phyloP scores from a whole-genome alignment of 2,888 invertebrate species.

The Apoderus coryli region DNA sequence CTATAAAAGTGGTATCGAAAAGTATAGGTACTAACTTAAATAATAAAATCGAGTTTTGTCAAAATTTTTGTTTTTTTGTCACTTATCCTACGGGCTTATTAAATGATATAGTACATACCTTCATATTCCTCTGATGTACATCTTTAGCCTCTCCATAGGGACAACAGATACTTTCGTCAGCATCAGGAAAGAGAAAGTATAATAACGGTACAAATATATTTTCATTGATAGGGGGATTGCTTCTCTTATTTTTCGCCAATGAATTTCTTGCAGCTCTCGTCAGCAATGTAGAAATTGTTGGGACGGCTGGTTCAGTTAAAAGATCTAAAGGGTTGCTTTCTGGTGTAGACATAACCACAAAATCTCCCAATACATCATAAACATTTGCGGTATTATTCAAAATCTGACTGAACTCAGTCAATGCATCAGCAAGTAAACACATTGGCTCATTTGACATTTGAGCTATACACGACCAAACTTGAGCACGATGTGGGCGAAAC shows the following conservation, averaged over 20 bases:
- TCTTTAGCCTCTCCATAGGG: conserved; percentile 38
- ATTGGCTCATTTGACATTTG: conserved; percentile 52
- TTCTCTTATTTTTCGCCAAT: conserved; percentile 26
- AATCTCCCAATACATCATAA: conserved; percentile 41
- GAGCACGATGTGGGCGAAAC: conserved; percentile 70
- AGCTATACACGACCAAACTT: conserved; percentile 60
- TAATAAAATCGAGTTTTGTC: too few relatives aligned
- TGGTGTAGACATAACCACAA: conserved; percentile 26
- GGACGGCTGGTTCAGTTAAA: conserved; percentile 63
- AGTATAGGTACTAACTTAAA: too few relatives aligned
- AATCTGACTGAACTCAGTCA: conserved; percentile 55
- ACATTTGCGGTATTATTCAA: conserved; percentile 38
- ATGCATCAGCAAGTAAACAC: conserved; percentile 63
- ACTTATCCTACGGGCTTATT: too few relatives aligned
- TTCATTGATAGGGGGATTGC: conserved; percentile 66
- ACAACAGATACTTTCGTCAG: conserved; percentile 46
- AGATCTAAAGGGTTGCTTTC: conserved; percentile 42
- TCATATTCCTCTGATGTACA: too few relatives aligned
- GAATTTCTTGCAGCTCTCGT: conserved; percentile 39
- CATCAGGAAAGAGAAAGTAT: conserved; percentile 80
- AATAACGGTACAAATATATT: conserved; percentile 62
- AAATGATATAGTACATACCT: too few relatives aligned
- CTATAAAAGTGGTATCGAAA: too few relatives aligned
- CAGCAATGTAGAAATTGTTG: conserved; percentile 45
- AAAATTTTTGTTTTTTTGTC: too few relatives aligned